Percentiles rank a stretch among this genome's conserved stretches.
Evolutionary conservation across 2,888 invertebrate genomes (phyloP).

Genomic region (Patella depressa): DNA sequence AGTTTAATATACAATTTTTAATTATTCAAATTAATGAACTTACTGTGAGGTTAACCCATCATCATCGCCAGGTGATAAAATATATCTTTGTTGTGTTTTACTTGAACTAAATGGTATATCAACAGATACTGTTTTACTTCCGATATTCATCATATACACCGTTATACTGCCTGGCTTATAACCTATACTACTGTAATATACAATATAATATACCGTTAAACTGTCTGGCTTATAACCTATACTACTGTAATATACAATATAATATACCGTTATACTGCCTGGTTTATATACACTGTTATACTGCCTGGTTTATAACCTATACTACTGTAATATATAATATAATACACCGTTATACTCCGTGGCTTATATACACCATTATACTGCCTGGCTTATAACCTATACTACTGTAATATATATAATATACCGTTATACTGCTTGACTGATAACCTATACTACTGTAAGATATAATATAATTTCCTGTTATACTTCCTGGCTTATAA

Average conservation of each 20-base stretch:
- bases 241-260: too few relatives aligned
- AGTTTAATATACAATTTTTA: background rate
- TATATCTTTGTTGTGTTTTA: slow-evolving; percentile 37
- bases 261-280: too few relatives aligned
- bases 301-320: too few relatives aligned
- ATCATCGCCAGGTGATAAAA: slow-evolving; percentile 39
- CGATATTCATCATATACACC: slow-evolving; percentile 48
- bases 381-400: too few relatives aligned
- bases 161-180: slow-evolving; percentile 45
- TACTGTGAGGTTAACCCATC: slow-evolving; percentile 40
- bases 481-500: too few relatives aligned
- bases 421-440: too few relatives aligned
- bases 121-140: slow-evolving; percentile 21
- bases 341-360: slow-evolving; percentile 48
- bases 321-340: too few relatives aligned
- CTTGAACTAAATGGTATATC: slow-evolving; percentile 30
- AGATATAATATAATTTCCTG: too few relatives aligned
- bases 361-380: slow-evolving; percentile 6
- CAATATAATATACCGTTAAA: background rate
- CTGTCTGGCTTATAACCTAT: too few relatives aligned
- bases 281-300: too few relatives aligned
- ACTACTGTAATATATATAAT: too few relatives aligned
- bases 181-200: slow-evolving; percentile 22
- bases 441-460: too few relatives aligned
- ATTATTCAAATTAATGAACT: slow-evolving; percentile 3